phyloP scores from a whole-genome alignment of 2,113 vertebrate species.

The Stegostoma tigrinum region DNA sequence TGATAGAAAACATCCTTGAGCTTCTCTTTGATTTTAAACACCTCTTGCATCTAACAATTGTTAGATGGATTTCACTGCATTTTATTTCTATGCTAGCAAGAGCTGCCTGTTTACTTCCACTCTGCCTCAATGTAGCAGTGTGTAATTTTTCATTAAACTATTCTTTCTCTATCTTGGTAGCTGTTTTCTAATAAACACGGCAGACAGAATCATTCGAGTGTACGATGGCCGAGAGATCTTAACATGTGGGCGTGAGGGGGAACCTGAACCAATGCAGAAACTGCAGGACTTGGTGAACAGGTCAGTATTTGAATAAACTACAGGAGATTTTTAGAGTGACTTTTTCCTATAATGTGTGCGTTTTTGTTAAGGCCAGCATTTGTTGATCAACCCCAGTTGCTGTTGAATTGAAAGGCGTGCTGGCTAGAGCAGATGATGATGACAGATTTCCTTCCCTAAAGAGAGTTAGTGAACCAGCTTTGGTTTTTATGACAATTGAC shows the following conservation, averaged over 20 bases:
- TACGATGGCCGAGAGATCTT: constrained; percentile 93
- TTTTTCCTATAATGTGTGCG: no score
- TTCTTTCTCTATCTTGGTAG: constrained; percentile 49
- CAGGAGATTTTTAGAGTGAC: background rate
- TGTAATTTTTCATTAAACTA: background rate
- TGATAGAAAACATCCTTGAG: background rate
- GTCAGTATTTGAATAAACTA: constrained; percentile 47
- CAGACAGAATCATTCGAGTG: constrained; percentile 89
- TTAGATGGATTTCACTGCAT: background rate
- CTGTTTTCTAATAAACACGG: constrained; percentile 96
- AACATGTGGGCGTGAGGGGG: constrained; percentile 89
- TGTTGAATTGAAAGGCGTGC: no score
- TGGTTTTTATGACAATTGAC: no score
- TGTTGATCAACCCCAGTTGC: no score
- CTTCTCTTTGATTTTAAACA: background rate
- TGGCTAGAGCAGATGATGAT: no score
- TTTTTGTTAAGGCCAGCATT: no score
- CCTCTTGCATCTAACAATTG: background rate
- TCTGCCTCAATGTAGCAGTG: no score
- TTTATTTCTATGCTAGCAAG: background rate
- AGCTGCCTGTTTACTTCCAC: background rate
- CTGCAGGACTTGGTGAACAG: constrained; percentile 95
- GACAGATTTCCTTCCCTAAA: no score
- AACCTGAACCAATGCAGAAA: constrained; percentile 97
- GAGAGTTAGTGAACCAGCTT: background rate